These are phyloP conservation scores for Galagoides demidoff DNA, from an alignment of 2,797 vertebrate genomes.

Conservation along the genomic window DNA sequence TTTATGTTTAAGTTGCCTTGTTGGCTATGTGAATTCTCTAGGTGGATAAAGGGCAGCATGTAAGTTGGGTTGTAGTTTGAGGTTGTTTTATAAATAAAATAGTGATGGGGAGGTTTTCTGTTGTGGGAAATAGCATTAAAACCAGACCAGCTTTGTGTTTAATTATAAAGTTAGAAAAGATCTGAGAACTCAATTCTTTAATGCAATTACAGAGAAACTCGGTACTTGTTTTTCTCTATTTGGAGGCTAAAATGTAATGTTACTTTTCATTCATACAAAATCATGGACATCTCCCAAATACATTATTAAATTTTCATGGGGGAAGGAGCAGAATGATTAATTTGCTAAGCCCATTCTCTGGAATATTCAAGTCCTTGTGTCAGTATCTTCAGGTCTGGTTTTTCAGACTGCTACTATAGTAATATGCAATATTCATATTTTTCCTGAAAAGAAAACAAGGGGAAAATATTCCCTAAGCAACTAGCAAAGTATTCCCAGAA, in stretches of 20 bases:
- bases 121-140: slow-evolving; percentile 51
- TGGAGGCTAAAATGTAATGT: slow-evolving; percentile 17
- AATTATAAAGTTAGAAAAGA: slow-evolving; percentile 29
- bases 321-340: neutral
- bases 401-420: neutral
- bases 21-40: slow-evolving; percentile 24
- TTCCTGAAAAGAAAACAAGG: neutral
- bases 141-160: slow-evolving; percentile 40
- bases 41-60: slow-evolving; percentile 4
- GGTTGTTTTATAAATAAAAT: slow-evolving; percentile 51
- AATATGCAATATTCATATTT: neutral
- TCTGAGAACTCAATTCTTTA: slow-evolving; percentile 34
- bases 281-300: neutral
- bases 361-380: neutral
- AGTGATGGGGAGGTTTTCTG: neutral
- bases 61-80: neutral
- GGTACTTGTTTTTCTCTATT: slow-evolving; percentile 55
- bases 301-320: neutral
- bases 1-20: slow-evolving; percentile 33
- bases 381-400: neutral
- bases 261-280: slow-evolving; percentile 43
- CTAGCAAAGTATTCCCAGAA: neutral
- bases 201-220: slow-evolving; percentile 54
- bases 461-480: neutral
- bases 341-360: slow-evolving; percentile 1